These are phyloP conservation scores for Daboia siamensis DNA, from an alignment of 2,113 vertebrate genomes.

Conservation along the genomic window DNA sequence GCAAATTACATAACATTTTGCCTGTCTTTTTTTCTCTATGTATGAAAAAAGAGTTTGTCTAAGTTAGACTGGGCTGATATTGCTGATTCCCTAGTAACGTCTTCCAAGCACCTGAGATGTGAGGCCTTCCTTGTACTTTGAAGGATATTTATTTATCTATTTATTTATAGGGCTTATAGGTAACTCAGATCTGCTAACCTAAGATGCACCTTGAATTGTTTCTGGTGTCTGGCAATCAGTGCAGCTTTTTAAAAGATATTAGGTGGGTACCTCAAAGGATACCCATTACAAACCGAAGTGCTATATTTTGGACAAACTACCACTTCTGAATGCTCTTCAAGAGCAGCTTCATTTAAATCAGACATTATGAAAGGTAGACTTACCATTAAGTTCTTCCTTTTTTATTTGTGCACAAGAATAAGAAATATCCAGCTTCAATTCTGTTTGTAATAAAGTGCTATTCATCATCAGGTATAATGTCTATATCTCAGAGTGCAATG, in stretches of 20 bases:
- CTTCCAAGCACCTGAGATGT: not conserved
- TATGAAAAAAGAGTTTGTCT: not conserved
- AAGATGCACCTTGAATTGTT: not conserved
- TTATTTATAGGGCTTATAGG: not conserved
- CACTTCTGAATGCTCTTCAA: not conserved
- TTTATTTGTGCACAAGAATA: not conserved
- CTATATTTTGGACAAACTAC: not conserved
- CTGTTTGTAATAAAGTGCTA: not conserved
- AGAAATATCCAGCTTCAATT: not conserved
- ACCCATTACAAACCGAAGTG: not conserved
- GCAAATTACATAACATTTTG: not conserved
- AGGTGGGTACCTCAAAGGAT: not conserved
- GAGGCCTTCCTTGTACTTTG: not conserved
- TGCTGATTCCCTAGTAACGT: not conserved
- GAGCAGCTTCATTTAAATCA: not conserved
- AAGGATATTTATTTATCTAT: not conserved
- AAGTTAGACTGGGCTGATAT: not conserved
- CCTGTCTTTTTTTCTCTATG: not conserved
- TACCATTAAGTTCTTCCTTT: not conserved
- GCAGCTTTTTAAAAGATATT: not conserved
- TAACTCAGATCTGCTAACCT: not conserved
- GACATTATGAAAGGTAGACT: not conserved
- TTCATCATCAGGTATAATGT: not conserved
- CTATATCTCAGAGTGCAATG: not conserved
- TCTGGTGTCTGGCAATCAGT: not conserved